Base-by-base conservation (phyloP, 53 echinoderm and acorn worm genomes). In the Paracentrotus lividus region DNA sequence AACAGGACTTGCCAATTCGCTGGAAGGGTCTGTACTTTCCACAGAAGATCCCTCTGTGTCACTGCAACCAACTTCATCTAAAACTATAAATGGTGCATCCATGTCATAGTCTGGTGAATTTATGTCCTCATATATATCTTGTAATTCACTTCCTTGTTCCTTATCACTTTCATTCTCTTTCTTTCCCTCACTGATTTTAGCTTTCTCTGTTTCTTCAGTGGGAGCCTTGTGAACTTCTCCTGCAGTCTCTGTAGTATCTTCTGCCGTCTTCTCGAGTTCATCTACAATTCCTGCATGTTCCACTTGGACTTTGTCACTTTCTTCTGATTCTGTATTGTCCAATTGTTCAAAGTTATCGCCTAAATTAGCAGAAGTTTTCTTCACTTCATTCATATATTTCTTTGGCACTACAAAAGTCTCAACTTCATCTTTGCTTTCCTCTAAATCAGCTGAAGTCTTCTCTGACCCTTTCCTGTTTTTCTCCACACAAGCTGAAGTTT, bases 31-130 rank as follows among this genome's bases (percentile, higher is more conserved):
- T 21, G 26, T 1, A 27, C n/a, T 47, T 27, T 67, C 67, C 33
- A 33, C 12, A 2, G 44, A 26, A 81, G 7, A 26, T 26, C 47
- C 77, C 24, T 77, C 81, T 81, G 27, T 26, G 47, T 81, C 81
- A 47, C 81, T 81, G 81, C 81, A 44, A 81, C 45, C 13, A 12
- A 81, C 33, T 81, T 81, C 81, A 81, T 81, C 81, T 45, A 81
- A 9, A 1, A 81, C 81, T 47, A 81, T 47, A 13, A 9, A 81
- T 10, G 44, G 81, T 47, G 81, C 45, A 26, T 27, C 24, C 9
- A 81, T 26, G 44, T 45, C 47, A 81, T 81, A 44, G 26, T 81
- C 47, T n/a, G 81, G 81, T 8, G 81, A 81, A 27, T 45, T 27
- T 81, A 81, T 81, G 44, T n/a, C 20, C 33, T 81, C 81, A 45